These are phyloP conservation scores for Caenorhabditis remanei DNA, from an alignment of 1,140 invertebrate genomes.

Conservation along the genomic window DNA sequence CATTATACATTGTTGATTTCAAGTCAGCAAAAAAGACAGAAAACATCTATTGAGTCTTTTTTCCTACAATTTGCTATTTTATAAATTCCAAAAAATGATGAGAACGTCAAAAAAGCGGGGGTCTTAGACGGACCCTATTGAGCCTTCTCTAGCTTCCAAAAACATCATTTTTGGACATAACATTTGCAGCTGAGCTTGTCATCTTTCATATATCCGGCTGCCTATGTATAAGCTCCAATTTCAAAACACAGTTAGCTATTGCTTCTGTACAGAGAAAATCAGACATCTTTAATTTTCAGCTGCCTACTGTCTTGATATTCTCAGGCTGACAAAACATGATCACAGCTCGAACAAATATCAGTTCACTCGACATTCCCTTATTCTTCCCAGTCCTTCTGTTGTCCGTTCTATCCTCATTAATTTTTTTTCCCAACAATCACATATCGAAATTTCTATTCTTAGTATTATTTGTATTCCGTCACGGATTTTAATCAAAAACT, in stretches of 20 bases:
- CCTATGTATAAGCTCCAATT: background rate
- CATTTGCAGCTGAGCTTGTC: background rate
- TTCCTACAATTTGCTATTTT: background rate
- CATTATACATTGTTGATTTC: too few relatives aligned
- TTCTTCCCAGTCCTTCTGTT: background rate
- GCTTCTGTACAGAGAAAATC: background rate
- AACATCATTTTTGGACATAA: background rate
- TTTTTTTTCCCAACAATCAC: background rate
- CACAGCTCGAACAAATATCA: background rate
- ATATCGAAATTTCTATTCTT: background rate
- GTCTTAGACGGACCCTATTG: too few relatives aligned
- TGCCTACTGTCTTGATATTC: background rate
- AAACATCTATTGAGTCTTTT: background rate
- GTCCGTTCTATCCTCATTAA: background rate
- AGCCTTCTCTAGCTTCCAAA: background rate
- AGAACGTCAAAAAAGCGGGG: too few relatives aligned
- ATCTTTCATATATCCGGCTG: background rate
- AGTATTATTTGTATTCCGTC: background rate
- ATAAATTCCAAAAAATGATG: background rate
- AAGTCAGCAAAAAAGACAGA: too few relatives aligned
- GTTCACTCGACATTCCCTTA: background rate
- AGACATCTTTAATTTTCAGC: background rate
- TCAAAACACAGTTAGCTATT: background rate
- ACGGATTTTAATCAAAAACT: slow-evolving; percentile 9
- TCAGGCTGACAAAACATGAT: background rate